Evolutionary conservation across 2,888 invertebrate genomes (phyloP).

Genomic region (Disparrhopalites patrizii): DNA sequence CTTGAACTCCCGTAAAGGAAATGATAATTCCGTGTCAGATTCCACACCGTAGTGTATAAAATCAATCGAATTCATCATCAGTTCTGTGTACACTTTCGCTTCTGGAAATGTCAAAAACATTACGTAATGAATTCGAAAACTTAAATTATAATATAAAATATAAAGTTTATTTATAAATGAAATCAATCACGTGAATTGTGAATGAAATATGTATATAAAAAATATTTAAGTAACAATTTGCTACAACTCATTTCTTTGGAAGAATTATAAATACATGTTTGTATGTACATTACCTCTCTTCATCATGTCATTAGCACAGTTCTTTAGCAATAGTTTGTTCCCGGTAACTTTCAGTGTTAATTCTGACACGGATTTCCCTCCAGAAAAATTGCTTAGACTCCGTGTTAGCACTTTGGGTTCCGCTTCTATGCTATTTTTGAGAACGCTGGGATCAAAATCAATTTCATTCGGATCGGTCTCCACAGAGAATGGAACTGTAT

Average conservation of each 20-base stretch:
- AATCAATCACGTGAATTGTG: no score
- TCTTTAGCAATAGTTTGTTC: conserved; percentile 33
- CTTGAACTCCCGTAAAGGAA: conserved; percentile 44
- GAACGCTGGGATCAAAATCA: conserved; percentile 30
- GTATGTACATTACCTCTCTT: conserved; percentile 37
- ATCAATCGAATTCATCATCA: conserved; percentile 38
- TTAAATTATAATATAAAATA: no score
- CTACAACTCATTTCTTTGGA: background rate
- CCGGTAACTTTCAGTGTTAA: conserved; percentile 35
- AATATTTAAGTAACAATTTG: background rate
- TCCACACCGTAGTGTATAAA: conserved; percentile 34
- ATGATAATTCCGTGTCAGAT: conserved; percentile 34
- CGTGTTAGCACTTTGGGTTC: conserved; percentile 37
- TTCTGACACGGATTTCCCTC: conserved; percentile 38
- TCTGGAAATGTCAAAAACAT: conserved; percentile 36
- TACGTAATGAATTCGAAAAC: no score
- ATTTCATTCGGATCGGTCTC: conserved; percentile 27
- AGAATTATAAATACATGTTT: background rate
- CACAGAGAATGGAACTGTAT: conserved; percentile 28
- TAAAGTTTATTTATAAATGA: no score
- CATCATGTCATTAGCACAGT: conserved; percentile 38
- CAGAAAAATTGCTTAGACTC: conserved; percentile 38
- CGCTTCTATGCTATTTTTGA: conserved; percentile 31
- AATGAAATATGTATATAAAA: background rate
- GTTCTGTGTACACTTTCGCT: conserved; percentile 42